Percentiles rank a stretch among this genome's conserved stretches.
Conservation (phyloP, 2,888 invertebrate species). For the Dorcus hopei region DNA sequence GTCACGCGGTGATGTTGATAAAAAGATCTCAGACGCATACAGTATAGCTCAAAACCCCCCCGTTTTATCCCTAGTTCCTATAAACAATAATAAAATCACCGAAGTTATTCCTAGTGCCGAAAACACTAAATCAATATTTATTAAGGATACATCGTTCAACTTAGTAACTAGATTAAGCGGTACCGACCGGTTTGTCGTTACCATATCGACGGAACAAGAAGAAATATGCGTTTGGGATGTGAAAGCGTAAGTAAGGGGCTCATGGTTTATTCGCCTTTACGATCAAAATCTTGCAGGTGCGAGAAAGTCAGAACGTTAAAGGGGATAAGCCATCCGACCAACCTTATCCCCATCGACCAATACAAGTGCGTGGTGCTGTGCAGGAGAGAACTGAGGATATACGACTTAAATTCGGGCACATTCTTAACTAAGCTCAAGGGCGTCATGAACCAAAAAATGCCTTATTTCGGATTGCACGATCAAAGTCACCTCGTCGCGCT, state of each 20-base stretch:
- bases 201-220: constrained; percentile 69
- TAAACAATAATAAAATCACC: constrained; percentile 35
- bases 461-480: constrained; percentile 83
- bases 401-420: constrained; percentile 73
- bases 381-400: constrained; percentile 74
- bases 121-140: constrained; percentile 22
- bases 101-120: constrained; percentile 20
- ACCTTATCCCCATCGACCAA: constrained; percentile 73
- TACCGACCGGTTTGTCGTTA: constrained; percentile 70
- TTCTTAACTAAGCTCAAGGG: constrained; percentile 73
- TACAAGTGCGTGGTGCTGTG: constrained; percentile 77
- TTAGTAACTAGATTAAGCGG: constrained; percentile 62
- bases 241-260: constrained; percentile 47
- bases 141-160: constrained; percentile 53
- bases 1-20: constrained; percentile 38
- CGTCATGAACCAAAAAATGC: constrained; percentile 92
- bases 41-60: constrained; percentile 55
- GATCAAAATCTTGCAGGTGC: constrained; percentile 49
- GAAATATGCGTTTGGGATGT: constrained; percentile 84
- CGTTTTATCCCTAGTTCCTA: constrained; percentile 60
- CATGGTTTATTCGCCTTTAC: not conserved
- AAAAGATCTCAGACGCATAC: constrained; percentile 44
- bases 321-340: constrained; percentile 74
- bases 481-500: constrained; percentile 75
- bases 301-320: constrained; percentile 66